Conservation (phyloP, 2,888 invertebrate genomes). For the Euphydryas editha region DNA sequence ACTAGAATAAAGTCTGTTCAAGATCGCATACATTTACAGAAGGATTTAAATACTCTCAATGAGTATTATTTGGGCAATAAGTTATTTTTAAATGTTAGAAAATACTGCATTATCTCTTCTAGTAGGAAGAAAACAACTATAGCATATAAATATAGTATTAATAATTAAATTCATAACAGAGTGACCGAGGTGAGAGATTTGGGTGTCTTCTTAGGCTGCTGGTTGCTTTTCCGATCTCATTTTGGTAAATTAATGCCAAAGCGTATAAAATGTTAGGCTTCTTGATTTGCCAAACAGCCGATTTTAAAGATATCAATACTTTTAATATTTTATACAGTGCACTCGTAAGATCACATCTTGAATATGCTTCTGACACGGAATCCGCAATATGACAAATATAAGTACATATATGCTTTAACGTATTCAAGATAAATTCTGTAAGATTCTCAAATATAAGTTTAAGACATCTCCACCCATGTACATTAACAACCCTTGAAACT, state of each 20-base stretch:
- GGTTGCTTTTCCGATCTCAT: not conserved
- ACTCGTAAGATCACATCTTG: too few species aligned
- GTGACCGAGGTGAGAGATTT: not conserved
- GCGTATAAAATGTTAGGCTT: not conserved
- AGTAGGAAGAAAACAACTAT: not conserved
- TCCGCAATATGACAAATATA: too few species aligned
- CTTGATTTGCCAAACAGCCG: not conserved
- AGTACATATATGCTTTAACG: too few species aligned
- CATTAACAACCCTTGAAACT: too few species aligned
- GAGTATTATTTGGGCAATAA: too few species aligned
- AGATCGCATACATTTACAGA: too few species aligned
- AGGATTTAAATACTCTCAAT: too few species aligned
- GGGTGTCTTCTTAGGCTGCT: not conserved
- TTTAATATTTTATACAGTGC: not conserved
- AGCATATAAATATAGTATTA: not conserved
- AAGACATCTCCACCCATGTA: not conserved
- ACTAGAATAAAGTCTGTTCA: too few species aligned
- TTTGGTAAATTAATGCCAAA: not conserved
- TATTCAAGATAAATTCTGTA: too few species aligned
- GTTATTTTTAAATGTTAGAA: not conserved
- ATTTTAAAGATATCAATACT: not conserved
- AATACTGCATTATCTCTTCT: not conserved
- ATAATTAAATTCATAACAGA: not conserved
- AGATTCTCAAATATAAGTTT: not conserved
- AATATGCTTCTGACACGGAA: too few species aligned